phyloP scores from a whole-genome alignment of 2,113 vertebrate genomes.

The Sigmodon hispidus region DNA sequence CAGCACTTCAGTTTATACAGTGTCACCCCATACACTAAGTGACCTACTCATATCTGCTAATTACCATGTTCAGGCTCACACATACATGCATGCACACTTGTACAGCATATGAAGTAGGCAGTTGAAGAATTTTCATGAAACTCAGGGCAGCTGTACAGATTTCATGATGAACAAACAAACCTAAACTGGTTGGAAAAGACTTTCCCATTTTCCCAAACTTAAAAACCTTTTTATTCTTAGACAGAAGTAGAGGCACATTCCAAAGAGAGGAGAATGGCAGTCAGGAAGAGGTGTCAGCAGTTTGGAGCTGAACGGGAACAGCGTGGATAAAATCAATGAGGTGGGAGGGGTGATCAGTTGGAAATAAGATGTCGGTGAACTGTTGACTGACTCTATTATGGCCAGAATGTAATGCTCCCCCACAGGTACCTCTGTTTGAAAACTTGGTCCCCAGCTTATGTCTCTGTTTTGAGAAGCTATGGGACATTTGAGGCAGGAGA shows the following conservation, averaged over 20 bases:
- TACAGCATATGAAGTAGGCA: neutral
- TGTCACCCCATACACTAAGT: constrained; percentile 35
- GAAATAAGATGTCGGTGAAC: neutral
- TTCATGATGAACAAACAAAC: neutral
- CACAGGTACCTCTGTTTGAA: neutral
- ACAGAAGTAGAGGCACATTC: neutral
- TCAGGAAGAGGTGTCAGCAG: too few species aligned
- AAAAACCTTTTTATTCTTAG: neutral
- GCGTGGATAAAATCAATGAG: neutral
- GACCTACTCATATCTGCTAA: neutral
- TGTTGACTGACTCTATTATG: neutral
- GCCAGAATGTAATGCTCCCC: neutral
- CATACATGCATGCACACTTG: too few species aligned
- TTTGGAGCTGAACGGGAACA: fast-evolving
- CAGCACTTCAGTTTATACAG: constrained; percentile 47
- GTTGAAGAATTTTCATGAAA: neutral
- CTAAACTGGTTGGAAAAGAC: neutral
- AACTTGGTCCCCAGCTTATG: neutral
- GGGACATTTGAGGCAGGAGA: neutral
- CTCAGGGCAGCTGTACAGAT: neutral
- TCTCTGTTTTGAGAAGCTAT: neutral
- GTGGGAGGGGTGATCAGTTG: neutral
- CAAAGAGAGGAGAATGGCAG: fast-evolving
- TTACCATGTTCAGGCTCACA: fast-evolving
- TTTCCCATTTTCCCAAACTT: neutral